These are phyloP conservation scores for Camptogramma bilineatum DNA, from an alignment of 2,888 invertebrate species.

Conservation along the genomic window DNA sequence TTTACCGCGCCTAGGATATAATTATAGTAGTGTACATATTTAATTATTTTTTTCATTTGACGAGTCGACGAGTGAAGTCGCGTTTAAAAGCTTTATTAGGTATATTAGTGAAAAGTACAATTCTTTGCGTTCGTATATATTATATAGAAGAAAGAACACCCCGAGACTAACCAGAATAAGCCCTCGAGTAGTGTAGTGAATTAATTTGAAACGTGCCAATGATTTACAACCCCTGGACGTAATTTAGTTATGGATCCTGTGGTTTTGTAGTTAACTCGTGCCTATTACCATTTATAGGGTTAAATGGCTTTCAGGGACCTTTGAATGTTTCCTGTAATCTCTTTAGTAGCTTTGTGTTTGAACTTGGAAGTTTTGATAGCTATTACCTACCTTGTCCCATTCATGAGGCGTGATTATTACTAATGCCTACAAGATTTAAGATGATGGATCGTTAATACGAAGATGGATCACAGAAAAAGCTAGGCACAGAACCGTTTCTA, in stretches of 20 bases:
- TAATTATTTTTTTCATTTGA: too few species aligned
- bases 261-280: conserved; percentile 61
- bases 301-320: conserved; percentile 35
- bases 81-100: too few species aligned
- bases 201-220: conserved; percentile 78
- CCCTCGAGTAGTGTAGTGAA: conserved; percentile 64
- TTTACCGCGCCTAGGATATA: too few species aligned
- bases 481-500: too few species aligned
- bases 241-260: conserved; percentile 70
- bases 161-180: conserved; percentile 25
- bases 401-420: neutral
- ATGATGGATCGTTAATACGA: too few species aligned
- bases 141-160: too few species aligned
- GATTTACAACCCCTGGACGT: conserved; percentile 69
- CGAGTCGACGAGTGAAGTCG: too few species aligned
- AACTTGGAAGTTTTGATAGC: conserved; percentile 19
- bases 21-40: too few species aligned
- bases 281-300: conserved; percentile 62
- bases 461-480: too few species aligned
- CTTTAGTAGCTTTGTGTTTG: conserved; percentile 18
- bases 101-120: too few species aligned
- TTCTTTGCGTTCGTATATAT: too few species aligned
- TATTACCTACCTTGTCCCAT: neutral
- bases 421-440: too few species aligned
- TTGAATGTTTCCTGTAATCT: conserved; percentile 36